phyloP scores from a whole-genome alignment of 2,888 invertebrate species.

The Cerastoderma edule region DNA sequence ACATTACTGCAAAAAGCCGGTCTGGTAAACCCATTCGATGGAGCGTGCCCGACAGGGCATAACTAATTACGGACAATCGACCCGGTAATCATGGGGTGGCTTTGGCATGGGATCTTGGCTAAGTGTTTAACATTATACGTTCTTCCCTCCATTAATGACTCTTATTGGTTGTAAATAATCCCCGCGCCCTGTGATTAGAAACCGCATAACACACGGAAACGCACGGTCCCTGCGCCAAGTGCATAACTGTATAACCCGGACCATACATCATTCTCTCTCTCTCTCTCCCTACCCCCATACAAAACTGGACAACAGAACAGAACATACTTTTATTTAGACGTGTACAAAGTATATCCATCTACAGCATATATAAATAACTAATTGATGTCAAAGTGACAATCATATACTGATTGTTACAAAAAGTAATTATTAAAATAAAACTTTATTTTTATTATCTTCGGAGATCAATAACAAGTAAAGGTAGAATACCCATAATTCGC shows the following conservation, averaged over 20 bases:
- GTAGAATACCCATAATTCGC: no score
- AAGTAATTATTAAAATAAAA: no score
- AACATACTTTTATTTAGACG: no score
- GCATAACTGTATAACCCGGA: conserved; percentile 39
- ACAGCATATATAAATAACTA: no score
- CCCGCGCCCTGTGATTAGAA: conserved; percentile 42
- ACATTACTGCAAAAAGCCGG: conserved; percentile 11
- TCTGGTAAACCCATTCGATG: conserved; percentile 23
- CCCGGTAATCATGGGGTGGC: conserved; percentile 45
- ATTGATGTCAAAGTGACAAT: no score
- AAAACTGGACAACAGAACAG: no score
- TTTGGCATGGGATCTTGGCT: conserved; percentile 30
- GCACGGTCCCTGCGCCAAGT: conserved; percentile 1
- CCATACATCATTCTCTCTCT: conserved; percentile 54
- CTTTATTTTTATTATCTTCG: no score
- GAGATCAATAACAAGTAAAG: no score
- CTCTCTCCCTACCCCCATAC: no score
- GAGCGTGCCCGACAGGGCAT: conserved; percentile 37
- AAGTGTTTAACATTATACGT: conserved; percentile 56
- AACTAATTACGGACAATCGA: conserved; percentile 52
- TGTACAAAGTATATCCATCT: no score
- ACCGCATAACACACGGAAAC: conserved; percentile 38
- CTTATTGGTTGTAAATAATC: conserved; percentile 42
- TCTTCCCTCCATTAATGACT: conserved; percentile 48
- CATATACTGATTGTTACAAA: no score